Conservation (phyloP, 2,797 vertebrate genomes). For the Chloroceryle amazona region DNA sequence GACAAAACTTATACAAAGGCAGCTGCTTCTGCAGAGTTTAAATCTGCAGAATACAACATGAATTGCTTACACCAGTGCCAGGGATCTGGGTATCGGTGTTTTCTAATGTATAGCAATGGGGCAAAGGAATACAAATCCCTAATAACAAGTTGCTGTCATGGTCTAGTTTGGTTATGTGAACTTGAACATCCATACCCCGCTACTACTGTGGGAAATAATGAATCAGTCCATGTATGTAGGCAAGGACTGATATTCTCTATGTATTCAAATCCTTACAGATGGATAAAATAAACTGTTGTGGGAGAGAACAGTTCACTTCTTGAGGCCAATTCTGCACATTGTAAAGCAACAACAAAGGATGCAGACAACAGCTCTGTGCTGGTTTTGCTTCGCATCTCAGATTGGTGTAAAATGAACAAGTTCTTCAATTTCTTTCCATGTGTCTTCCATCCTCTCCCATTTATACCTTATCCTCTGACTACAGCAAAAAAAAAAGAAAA, state of each 20-base stretch:
- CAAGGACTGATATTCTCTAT: neutral
- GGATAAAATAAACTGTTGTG: neutral
- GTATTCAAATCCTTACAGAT: neutral
- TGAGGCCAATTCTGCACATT: neutral
- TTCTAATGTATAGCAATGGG: neutral
- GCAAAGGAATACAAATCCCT: neutral
- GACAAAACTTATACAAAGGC: fast-evolving
- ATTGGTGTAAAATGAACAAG: neutral
- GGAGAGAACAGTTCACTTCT: neutral
- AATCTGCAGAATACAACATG: fast-evolving
- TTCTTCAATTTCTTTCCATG: constrained; percentile 13
- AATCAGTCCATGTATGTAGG: neutral
- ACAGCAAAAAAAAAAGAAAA: constrained; percentile 18
- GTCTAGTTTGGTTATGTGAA: neutral
- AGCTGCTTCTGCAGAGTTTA: neutral
- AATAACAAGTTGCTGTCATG: neutral
- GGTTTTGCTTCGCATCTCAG: neutral
- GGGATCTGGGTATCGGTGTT: neutral
- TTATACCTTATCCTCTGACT: constrained; percentile 9
- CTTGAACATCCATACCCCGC: neutral
- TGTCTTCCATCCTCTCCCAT: neutral
- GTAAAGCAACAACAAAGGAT: neutral
- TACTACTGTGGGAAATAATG: neutral
- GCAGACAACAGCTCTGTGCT: neutral
- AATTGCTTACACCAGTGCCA: neutral